Evolutionary conservation across 2,797 vertebrate species (phyloP).

Genomic region (Neoniphon sammara): DNA sequence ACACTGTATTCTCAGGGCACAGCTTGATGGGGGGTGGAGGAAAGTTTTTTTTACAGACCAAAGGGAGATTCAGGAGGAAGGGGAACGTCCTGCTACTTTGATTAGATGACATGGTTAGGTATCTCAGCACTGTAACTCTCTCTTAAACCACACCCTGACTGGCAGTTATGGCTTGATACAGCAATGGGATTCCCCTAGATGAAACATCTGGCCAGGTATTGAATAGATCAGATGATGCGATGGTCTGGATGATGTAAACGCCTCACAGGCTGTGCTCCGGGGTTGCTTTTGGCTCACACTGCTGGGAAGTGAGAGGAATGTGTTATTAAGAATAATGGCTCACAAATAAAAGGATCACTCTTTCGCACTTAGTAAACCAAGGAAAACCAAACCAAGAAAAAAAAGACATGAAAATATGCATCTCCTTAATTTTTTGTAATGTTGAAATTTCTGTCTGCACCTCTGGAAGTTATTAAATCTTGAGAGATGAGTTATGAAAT

Average conservation of each 20-base stretch:
- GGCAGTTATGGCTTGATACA: neutral
- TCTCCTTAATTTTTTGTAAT: slow-evolving; percentile 62
- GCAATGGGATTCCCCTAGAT: neutral
- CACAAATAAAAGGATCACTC: slow-evolving; percentile 46
- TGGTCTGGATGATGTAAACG: slow-evolving; percentile 20
- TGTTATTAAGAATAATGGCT: slow-evolving; percentile 68
- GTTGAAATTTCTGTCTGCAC: slow-evolving; percentile 71
- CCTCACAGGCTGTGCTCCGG: slow-evolving; percentile 69
- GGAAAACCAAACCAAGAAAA: slow-evolving; percentile 47
- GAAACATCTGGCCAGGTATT: slow-evolving; percentile 8
- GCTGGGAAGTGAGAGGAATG: slow-evolving; percentile 85
- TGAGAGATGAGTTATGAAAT: slow-evolving; percentile 71
- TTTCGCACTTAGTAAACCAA: slow-evolving; percentile 59
- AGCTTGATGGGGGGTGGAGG: slow-evolving; percentile 46
- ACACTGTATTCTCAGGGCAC: slow-evolving; percentile 82
- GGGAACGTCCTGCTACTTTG: neutral
- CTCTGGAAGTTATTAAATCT: slow-evolving; percentile 75
- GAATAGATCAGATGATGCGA: neutral
- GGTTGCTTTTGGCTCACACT: slow-evolving; percentile 83
- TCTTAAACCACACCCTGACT: slow-evolving; percentile 13
- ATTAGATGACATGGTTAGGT: neutral
- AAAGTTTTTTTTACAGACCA: slow-evolving; percentile 43
- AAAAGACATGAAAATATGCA: slow-evolving; percentile 33
- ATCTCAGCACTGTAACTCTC: slow-evolving; percentile 30
- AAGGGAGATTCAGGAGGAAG: slow-evolving; percentile 27